Base-by-base conservation (phyloP, 2,888 invertebrate genomes). In the Drosophila planitibia region DNA sequence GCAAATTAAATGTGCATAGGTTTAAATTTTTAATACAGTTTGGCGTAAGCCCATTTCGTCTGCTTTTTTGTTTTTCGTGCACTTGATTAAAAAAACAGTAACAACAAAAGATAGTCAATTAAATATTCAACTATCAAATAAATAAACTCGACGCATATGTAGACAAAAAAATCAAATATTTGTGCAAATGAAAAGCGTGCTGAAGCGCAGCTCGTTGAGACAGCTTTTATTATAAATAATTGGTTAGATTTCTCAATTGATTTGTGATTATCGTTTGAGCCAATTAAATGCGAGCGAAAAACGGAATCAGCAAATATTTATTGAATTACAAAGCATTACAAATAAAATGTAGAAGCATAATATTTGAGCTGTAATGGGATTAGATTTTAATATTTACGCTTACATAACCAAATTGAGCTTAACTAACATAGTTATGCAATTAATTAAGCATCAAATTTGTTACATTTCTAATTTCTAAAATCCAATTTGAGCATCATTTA, bases 11-110 rank as follows among this genome's bases (percentile, higher is more conserved):
- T 79, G 87, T 58, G 82, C 64, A 65, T 66, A 74, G 67, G 66
- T 81, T 83, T 84, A 69, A 89, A 89, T 85, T 63, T 79, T 87
- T 84, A 77, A 85, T 84, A 44, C 60, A 72, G 69, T 79, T 77
- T 73, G 57, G 49, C 61, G 67, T 74, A 74, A 75, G 74, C 73
- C 71, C 71, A 75, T 74, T 85, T 72, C 55, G 57, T 64, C 60
- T 62, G 14, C 22, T 25, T 41, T 59, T 28, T 35, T 25, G 7
- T 9, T 25, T 47, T 47, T 53, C 30, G 10, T 28, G 19, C 68
- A 70, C 70, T 79, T 76, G 74, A 79, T 79, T 76, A 76, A 82
- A 80, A 73, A 73, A 60, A 35, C 70, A 67, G 32, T 33, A 37
- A 62, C 57, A 47, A 37, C n/a, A 37, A 60, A 72, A 67, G 60